phyloP scores from a whole-genome alignment of 2,888 invertebrate species.

The Drosophila ochracea region DNA sequence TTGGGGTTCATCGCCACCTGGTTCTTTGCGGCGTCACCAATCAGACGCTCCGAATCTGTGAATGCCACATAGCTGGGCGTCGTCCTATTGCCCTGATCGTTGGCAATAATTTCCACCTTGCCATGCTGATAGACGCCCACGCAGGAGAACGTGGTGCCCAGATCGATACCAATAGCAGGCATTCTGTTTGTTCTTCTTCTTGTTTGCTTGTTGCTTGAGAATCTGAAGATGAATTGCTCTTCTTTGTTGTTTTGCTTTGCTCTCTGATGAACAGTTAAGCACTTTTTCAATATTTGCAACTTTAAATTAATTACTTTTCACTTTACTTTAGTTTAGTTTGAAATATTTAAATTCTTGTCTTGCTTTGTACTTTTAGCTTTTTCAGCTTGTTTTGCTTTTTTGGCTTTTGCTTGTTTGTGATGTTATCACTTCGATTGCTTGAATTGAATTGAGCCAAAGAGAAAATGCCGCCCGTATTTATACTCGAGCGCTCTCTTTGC shows the following conservation, averaged over 20 bases:
- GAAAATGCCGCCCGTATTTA: constrained; percentile 57
- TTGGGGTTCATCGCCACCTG: constrained; percentile 95
- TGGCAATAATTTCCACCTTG: constrained; percentile 93
- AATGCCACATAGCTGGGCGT: constrained; percentile 88
- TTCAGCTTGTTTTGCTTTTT: constrained; percentile 51
- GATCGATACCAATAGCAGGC: constrained; percentile 87
- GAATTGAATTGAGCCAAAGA: constrained; percentile 55
- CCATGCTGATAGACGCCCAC: constrained; percentile 93
- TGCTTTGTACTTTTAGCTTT: constrained; percentile 37
- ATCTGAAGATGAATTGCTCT: not conserved
- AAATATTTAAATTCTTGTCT: constrained; percentile 5
- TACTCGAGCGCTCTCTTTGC: constrained; percentile 46
- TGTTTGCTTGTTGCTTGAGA: not conserved
- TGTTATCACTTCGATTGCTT: constrained; percentile 62
- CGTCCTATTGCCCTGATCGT: constrained; percentile 89
- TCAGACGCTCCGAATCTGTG: constrained; percentile 91
- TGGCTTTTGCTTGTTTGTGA: constrained; percentile 28
- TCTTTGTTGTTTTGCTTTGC: not conserved
- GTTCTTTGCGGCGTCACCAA: constrained; percentile 92
- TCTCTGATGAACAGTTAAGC: not conserved
- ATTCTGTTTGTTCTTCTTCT: constrained; percentile 61
- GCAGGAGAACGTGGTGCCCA: constrained; percentile 88
- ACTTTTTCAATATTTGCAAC: not conserved
- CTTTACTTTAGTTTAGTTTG: constrained; percentile 1
- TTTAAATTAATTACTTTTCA: constrained; percentile 6